Evolutionary conservation across 2,888 invertebrate genomes (phyloP).

Genomic region (Melanchra persicariae): DNA sequence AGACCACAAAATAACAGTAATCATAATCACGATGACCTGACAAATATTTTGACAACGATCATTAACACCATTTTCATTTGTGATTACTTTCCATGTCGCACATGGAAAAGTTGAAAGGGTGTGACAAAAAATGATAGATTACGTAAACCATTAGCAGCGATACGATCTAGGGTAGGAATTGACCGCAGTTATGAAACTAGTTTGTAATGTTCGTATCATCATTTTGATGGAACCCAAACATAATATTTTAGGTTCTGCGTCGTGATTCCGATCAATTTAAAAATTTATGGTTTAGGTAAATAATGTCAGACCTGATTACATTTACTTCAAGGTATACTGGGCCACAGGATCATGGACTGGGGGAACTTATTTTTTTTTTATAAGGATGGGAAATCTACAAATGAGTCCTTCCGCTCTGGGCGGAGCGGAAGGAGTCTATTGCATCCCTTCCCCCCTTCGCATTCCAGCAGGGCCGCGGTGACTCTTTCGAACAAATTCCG

Average conservation of each 20-base stretch:
- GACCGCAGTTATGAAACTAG: constrained; percentile 58
- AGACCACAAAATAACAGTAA: constrained; percentile 52
- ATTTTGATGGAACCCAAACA: constrained; percentile 46
- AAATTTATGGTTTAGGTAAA: not conserved
- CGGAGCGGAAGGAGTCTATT: no score
- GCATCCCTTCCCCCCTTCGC: no score
- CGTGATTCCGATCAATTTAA: constrained; percentile 44
- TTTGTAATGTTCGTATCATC: constrained; percentile 49
- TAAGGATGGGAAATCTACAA: no score
- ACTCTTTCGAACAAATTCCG: no score
- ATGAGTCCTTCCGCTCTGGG: no score
- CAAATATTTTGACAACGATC: constrained; percentile 62
- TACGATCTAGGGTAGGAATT: constrained; percentile 72
- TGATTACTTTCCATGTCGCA: constrained; percentile 62
- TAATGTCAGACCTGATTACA: not conserved
- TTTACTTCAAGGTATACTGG: constrained; percentile 3
- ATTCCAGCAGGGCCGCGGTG: no score
- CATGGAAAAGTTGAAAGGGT: constrained; percentile 67
- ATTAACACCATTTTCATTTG: constrained; percentile 54
- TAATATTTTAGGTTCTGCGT: constrained; percentile 18
- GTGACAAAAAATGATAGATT: constrained; percentile 80
- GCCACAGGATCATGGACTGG: no score
- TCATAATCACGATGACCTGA: constrained; percentile 55
- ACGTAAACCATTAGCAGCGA: constrained; percentile 79
- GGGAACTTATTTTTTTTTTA: no score